Base-by-base conservation (phyloP, 1,140 invertebrate species). In the Diprion similis region DNA sequence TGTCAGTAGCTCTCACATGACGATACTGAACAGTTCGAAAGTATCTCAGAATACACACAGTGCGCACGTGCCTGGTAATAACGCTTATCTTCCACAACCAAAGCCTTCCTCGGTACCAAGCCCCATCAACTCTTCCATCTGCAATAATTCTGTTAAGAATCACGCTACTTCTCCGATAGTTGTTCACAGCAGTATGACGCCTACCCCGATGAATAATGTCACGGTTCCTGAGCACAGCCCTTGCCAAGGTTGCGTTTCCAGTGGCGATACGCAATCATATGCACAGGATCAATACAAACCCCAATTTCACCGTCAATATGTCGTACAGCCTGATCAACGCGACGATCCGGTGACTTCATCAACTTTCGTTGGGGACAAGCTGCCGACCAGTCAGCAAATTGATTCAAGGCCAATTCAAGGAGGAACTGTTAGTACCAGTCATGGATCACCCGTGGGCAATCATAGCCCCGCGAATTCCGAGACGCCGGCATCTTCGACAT, bases 311-410 rank as follows among this genome's bases (percentile, higher is more conserved):
- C 82, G 84, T 45, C 84, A 82, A 73, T 85, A 84, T 68, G 68
- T 84, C 65, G 74, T 86, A 66, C 85, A 85, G 48, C 79, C 82
- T 74, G 86, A 87, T 77, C 90, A 89, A 75, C 90, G 91, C n/a
- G 91, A 93, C 37, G 92, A 91, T 85, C 92, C 92, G 13, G 92
- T 93, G 19, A 93, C 93, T 19, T 94, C 93, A 15, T 93, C 93
- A 1, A 93, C 92, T 1, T 92, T 90, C 76, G 89, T 89, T 2
- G 92, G 93, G 51, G 89, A 91, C 78, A 86, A 84, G 66, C 88
- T 88, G 78, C 83, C 78, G 37, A 85, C 73, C 47, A 75, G 77
- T 67, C 79, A 79, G 46, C 84, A 86, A 67, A 73, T 82, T 17
- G 86, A 93, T 81, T 89, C 90, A 13, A 88, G 92, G 75, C 93